phyloP scores from a whole-genome alignment of 2,888 invertebrate species.

The Drosophila flavopinicola region DNA sequence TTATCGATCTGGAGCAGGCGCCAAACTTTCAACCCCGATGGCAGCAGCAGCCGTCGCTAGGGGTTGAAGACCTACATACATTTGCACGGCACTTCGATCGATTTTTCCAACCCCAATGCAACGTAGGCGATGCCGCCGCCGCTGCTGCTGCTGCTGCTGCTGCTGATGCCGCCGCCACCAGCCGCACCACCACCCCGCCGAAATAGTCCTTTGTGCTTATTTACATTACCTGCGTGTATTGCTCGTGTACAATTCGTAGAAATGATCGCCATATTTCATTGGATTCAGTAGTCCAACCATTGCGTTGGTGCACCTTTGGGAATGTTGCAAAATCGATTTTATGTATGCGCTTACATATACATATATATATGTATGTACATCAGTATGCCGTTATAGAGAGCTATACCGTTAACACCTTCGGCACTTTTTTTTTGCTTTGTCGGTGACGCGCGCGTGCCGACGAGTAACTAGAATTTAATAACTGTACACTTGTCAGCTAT shows the following conservation, averaged over 20 bases:
- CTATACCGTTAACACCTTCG: slow-evolving; percentile 51
- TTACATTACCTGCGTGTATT: slow-evolving; percentile 81
- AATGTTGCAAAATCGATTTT: slow-evolving; percentile 66
- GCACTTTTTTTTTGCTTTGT: slow-evolving; percentile 21
- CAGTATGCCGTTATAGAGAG: slow-evolving; percentile 39
- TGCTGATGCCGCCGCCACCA: slow-evolving; percentile 20
- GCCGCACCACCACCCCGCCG: slow-evolving; percentile 27
- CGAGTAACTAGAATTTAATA: slow-evolving; percentile 29
- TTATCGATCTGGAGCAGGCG: slow-evolving; percentile 37
- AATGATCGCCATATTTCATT: slow-evolving; percentile 84
- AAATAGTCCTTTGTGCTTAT: slow-evolving; percentile 30
- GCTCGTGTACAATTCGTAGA: slow-evolving; percentile 84
- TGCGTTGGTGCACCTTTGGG: slow-evolving; percentile 33
- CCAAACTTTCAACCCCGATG: slow-evolving; percentile 58
- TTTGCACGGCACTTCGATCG: slow-evolving; percentile 59
- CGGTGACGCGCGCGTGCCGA: slow-evolving; percentile 12
- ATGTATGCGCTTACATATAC: slow-evolving; percentile 41
- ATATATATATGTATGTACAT: slow-evolving; percentile 39
- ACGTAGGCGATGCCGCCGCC: slow-evolving; percentile 18
- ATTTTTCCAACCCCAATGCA: slow-evolving; percentile 71
- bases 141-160: no score
- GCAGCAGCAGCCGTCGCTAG: slow-evolving; percentile 16
- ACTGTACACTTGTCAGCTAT: slow-evolving; percentile 26
- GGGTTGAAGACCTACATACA: slow-evolving; percentile 74
- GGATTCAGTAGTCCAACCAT: slow-evolving; percentile 84